A percentile compares a stretch with the other conserved stretches of the same genome.
These are phyloP conservation scores for Battus philenor DNA, from an alignment of 1,140 invertebrate species.

Conservation along the genomic window DNA sequence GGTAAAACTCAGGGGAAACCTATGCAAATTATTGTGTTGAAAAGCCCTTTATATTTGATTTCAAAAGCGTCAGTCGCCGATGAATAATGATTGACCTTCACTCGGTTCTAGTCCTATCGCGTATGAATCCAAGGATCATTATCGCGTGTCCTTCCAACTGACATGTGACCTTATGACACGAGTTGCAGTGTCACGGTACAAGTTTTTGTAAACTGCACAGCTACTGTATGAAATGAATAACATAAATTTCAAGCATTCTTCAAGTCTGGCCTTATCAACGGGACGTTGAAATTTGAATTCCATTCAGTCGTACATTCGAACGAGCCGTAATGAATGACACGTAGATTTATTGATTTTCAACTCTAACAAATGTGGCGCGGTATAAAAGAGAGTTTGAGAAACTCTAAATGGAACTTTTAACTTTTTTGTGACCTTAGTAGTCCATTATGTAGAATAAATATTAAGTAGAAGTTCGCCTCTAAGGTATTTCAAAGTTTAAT, in stretches of 20 bases:
- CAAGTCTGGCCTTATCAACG: constrained; percentile 8
- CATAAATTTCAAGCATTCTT: constrained; percentile 10
- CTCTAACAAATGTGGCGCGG: not conserved
- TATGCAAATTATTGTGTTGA: constrained; percentile 16
- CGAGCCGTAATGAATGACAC: constrained; percentile 1
- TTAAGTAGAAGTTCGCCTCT: too few relatives aligned
- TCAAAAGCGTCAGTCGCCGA: constrained; percentile 10
- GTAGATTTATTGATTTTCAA: not conserved
- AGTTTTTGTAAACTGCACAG: constrained; percentile 13
- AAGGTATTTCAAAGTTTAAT: too few relatives aligned
- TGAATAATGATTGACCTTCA: constrained; percentile 7
- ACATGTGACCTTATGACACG: not conserved
- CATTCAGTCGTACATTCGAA: constrained; percentile 1
- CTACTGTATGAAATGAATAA: constrained; percentile 16
- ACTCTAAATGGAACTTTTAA: too few relatives aligned
- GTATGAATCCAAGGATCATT: not conserved
- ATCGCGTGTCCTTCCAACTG: not conserved
- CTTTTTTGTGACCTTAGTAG: too few relatives aligned
- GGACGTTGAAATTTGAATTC: constrained; percentile 12
- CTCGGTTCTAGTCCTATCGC: not conserved
- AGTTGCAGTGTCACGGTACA: not conserved
- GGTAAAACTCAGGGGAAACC: constrained; percentile 1
- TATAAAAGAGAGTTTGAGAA: not conserved
- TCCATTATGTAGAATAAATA: too few relatives aligned
- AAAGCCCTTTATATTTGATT: constrained; percentile 16